Base-by-base conservation (phyloP, 2,113 vertebrate genomes). In the Sigmodon hispidus region DNA sequence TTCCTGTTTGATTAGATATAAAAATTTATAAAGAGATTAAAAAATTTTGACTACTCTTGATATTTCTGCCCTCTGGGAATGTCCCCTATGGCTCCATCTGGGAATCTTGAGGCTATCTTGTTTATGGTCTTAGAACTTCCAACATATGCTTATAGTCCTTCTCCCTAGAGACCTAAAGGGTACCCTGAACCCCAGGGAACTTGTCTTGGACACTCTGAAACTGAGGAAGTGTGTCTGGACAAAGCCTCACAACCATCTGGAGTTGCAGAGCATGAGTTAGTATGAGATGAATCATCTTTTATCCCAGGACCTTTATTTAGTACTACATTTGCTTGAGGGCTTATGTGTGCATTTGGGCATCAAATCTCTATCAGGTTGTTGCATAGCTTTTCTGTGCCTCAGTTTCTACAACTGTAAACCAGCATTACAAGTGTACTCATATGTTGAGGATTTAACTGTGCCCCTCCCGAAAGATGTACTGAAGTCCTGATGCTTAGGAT, bases 21-120 rank as follows among this genome's bases (percentile, higher is more conserved):
- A 84, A 70, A 50, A 70, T 63, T 40, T 72, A 26, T 40, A 65
- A 89, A 70, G 29, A 31, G 48, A 63, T 40, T 8, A 40, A 21
- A 81, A 67, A 65, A 21, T n/a, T n/a, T n/a, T n/a, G 0, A 4
- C n/a, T 3, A 29, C 5, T 2, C 2, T 0, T 0, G 36, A 24
- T 70, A 36, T 52, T 26, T 19, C 36, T 24, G 24, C 3, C 2
- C 16, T 11, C 21, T 50, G 50, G 1, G 45, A 70, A 22, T 85
- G 12, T 16, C 52, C n/a, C 43, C 50, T 19, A 15, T 12, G 15
- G 29, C 26, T 59, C 55, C 24, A 29, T 61, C 80, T 61, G 7
- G 55, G 15, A 61, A 61, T 70, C 55, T 67, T 34, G n/a, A 5
- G 40, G 40, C 40, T 17, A 0, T 29, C 9, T 11, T n/a, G 67